phyloP scores from a whole-genome alignment of 2,113 vertebrate genomes.

The Tamias sibiricus region DNA sequence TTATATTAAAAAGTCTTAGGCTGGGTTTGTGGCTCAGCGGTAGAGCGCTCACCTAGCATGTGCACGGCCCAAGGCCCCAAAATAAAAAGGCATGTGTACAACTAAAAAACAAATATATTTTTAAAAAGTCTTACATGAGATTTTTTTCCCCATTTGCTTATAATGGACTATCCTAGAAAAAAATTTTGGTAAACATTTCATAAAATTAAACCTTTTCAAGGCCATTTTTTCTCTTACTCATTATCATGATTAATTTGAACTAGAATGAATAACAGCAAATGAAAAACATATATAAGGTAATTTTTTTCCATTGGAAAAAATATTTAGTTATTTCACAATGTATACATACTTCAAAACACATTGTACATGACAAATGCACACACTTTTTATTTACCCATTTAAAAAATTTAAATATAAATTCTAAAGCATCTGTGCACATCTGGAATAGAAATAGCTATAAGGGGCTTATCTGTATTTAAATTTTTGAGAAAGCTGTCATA shows the following conservation, averaged over 20 bases:
- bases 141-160: conserved; percentile 8
- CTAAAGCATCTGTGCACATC: background rate
- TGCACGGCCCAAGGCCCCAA: too few relatives aligned
- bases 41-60: too few relatives aligned
- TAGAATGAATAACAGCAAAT: conserved; percentile 28
- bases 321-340: background rate
- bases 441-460: conserved; percentile 21
- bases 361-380: background rate
- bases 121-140: background rate
- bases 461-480: background rate
- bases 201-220: conserved; percentile 1
- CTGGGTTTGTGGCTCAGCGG: too few relatives aligned
- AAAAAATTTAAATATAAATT: background rate
- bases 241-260: background rate
- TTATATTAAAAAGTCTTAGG: background rate
- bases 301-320: background rate
- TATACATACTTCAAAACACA: background rate
- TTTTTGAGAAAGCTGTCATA: background rate
- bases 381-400: background rate
- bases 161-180: background rate
- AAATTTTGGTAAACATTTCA: background rate
- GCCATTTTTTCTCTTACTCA: background rate
- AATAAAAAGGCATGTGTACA: too few relatives aligned
- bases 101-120: too few relatives aligned
- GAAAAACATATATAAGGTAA: background rate